phyloP scores from a whole-genome alignment of 2,797 vertebrate genomes.

The Cuniculus paca region DNA sequence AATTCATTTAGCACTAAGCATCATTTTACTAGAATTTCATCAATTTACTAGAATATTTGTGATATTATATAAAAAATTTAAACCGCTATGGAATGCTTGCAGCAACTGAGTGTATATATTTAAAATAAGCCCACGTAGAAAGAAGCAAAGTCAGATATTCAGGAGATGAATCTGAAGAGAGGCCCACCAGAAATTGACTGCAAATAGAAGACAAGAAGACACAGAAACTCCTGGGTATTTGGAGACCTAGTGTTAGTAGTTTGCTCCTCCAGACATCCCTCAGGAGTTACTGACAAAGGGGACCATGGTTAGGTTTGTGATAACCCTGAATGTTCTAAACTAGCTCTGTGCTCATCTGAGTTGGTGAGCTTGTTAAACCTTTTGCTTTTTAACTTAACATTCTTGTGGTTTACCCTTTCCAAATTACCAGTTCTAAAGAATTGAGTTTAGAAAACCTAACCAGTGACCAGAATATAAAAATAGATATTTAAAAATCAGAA shows the following conservation, averaged over 20 bases:
- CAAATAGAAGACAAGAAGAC: background rate
- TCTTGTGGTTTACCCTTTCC: slow-evolving; percentile 80
- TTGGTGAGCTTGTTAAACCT: slow-evolving; percentile 66
- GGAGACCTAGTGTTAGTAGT: slow-evolving; percentile 24
- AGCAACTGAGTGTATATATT: background rate
- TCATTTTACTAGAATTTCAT: slow-evolving; percentile 31
- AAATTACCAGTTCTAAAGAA: slow-evolving; percentile 82
- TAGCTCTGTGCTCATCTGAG: slow-evolving; percentile 58
- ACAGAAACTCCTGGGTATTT: background rate
- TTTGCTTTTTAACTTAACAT: slow-evolving; percentile 68
- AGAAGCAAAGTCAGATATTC: slow-evolving; percentile 48
- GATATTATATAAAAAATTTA: background rate
- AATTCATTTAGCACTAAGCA: background rate
- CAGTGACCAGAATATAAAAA: slow-evolving; percentile 86
- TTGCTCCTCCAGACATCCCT: background rate
- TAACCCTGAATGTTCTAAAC: slow-evolving; percentile 25
- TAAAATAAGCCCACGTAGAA: slow-evolving; percentile 58
- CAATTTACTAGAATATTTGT: slow-evolving; percentile 10
- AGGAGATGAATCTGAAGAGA: background rate
- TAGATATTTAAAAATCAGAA: slow-evolving; percentile 84
- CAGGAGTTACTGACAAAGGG: background rate
- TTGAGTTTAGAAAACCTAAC: slow-evolving; percentile 75
- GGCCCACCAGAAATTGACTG: background rate
- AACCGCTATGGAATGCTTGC: background rate
- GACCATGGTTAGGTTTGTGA: slow-evolving; percentile 50